These are phyloP conservation scores for Turnix velox DNA, from an alignment of 2,113 vertebrate species.

Conservation along the genomic window DNA sequence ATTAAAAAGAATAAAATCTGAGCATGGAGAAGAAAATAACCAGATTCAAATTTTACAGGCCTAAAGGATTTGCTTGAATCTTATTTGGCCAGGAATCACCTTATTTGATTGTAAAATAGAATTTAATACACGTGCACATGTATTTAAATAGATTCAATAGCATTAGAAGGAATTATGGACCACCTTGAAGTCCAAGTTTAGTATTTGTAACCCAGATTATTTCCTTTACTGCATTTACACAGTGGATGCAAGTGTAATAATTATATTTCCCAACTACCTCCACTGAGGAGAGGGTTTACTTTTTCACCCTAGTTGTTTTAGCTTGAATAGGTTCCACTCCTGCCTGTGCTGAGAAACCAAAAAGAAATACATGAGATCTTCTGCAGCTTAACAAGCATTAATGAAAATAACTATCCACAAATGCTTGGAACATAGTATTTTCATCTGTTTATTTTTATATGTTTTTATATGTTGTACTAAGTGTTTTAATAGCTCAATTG, in stretches of 20 bases:
- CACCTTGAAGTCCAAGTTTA: background rate
- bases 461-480: background rate
- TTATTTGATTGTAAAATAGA: background rate
- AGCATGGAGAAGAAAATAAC: background rate
- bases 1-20: background rate
- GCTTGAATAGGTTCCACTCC: background rate
- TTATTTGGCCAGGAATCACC: background rate
- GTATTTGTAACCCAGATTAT: background rate
- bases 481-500: background rate
- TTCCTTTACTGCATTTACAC: background rate
- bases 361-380: background rate
- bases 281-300: background rate
- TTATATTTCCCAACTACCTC: background rate
- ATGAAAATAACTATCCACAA: background rate
- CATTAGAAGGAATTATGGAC: background rate
- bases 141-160: background rate
- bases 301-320: background rate
- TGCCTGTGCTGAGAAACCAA: background rate
- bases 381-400: background rate
- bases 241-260: background rate
- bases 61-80: background rate
- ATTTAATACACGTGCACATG: background rate
- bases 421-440: background rate
- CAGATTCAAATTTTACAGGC: background rate
- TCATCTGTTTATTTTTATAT: background rate